Evolutionary conservation across 2,888 invertebrate genomes (phyloP), one percentile per base, ranked within the genome.

Genomic region (Cetonia aurata): DNA sequence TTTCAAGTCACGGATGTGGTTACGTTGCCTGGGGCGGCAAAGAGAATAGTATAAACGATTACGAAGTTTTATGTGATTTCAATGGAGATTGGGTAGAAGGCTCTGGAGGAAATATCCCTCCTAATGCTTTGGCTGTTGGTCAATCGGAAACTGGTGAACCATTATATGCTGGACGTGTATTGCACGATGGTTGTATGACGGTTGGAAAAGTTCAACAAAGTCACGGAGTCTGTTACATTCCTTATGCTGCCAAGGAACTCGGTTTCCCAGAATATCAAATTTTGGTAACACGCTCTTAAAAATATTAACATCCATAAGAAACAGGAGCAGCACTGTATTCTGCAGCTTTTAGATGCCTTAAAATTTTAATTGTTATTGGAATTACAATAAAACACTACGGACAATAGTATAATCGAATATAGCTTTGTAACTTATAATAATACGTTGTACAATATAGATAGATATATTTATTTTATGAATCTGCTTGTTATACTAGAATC

Each of bases 151-250:
- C 92, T 37, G 94, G 94, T 0, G 95, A 95, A 80, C 89, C 93
- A 0, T 86, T 95, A 1, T 95, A 88, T 83, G 86, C 94, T 44
- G 95, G 95, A 13, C 89, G 95, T 74, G 92, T 91, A 0, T 86
- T 87, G 46, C 94, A 95, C 79, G 93, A 94, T 76, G 93, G 92
- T 70, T 89, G 91, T 71, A 75, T 93, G 56, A 93, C 93, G 25
- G 88, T 91, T 31, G 95, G 95, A 79, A 95, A 96, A 85, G 91
- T 96, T 1, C 95, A 96, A 78, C 91, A 92, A 44, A 93, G 93
- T 8, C 95, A 95, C 80, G 92, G 89, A 31, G 91, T 91, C 67
- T 91, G 92, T 82, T 96, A 96, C 88, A 93, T 96, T 84, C 89
- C 95, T 12, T 96, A 90, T 81, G 94, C 86, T 0, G 95, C 95